A percentile compares a stretch with the other conserved stretches of the same genome.
phyloP scores from a whole-genome alignment of 2,888 invertebrate species.

The Hirudinaria manillensis region DNA sequence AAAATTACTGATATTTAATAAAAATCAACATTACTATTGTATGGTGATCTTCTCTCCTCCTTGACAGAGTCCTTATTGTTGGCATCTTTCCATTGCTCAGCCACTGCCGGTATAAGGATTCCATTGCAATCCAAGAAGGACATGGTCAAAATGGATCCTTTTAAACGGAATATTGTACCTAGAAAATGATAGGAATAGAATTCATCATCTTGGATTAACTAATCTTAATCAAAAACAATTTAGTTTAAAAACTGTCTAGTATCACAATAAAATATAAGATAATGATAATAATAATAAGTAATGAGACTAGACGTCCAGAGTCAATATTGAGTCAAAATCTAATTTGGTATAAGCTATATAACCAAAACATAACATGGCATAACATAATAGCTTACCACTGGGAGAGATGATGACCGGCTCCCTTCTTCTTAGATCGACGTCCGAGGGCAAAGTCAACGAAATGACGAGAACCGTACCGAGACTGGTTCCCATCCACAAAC shows the following conservation, averaged over 20 bases:
- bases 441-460: constrained; percentile 64
- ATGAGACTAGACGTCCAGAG: not conserved
- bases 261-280: not conserved
- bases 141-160: constrained; percentile 87
- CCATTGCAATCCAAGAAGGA: constrained; percentile 93
- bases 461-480: constrained; percentile 90
- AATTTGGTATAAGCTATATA: no score
- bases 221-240: not conserved
- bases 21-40: constrained; percentile 9
- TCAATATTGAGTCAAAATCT: no score
- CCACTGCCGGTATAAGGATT: constrained; percentile 79
- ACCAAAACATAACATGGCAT: no score
- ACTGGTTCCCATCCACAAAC: constrained; percentile 95
- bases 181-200: constrained; percentile 42
- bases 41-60: constrained; percentile 55
- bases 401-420: constrained; percentile 70
- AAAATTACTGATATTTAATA: no score
- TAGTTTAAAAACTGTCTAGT: not conserved
- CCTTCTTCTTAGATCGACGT: constrained; percentile 47
- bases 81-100: constrained; percentile 81
- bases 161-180: constrained; percentile 91
- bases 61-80: constrained; percentile 35
- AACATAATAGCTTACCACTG: constrained; percentile 68
- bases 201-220: not conserved
- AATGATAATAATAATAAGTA: not conserved